Evolutionary conservation across 2,888 invertebrate species (phyloP).

Genomic region (Acrocyrtus sp.): DNA sequence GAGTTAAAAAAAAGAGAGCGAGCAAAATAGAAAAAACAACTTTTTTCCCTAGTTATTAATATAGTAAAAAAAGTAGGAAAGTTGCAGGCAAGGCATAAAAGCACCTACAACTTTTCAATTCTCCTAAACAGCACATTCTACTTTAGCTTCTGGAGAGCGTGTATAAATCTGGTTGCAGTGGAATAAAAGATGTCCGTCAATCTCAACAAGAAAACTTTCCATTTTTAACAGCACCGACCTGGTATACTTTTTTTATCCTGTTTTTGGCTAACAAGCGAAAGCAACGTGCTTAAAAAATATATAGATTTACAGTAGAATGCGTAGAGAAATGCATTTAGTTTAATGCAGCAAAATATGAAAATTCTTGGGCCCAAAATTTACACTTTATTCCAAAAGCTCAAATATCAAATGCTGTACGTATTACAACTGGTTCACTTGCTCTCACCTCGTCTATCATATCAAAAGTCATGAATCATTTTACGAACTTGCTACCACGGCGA

Average conservation of each 20-base stretch:
- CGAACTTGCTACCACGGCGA: slow-evolving; percentile 3
- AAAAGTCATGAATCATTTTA: slow-evolving; percentile 47
- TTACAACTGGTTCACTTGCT: background rate
- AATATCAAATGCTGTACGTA: no score
- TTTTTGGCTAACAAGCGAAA: no score
- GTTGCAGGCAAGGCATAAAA: background rate
- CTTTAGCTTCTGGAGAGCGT: background rate
- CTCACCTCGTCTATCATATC: slow-evolving; percentile 50
- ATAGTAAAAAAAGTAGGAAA: background rate
- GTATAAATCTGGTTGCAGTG: background rate
- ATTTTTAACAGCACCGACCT: background rate
- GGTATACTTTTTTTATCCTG: no score
- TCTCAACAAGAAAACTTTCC: background rate
- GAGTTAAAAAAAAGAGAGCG: no score
- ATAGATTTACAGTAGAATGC: background rate
- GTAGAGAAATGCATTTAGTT: background rate
- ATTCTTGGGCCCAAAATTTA: no score
- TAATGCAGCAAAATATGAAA: background rate
- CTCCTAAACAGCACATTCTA: background rate
- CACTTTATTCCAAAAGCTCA: no score
- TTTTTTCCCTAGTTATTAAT: no score
- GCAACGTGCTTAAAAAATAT: background rate
- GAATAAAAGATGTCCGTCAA: background rate
- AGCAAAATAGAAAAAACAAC: no score
- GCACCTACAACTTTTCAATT: background rate